Evolutionary conservation across 2,888 invertebrate genomes (phyloP).

Genomic region (Xylota sylvarum): DNA sequence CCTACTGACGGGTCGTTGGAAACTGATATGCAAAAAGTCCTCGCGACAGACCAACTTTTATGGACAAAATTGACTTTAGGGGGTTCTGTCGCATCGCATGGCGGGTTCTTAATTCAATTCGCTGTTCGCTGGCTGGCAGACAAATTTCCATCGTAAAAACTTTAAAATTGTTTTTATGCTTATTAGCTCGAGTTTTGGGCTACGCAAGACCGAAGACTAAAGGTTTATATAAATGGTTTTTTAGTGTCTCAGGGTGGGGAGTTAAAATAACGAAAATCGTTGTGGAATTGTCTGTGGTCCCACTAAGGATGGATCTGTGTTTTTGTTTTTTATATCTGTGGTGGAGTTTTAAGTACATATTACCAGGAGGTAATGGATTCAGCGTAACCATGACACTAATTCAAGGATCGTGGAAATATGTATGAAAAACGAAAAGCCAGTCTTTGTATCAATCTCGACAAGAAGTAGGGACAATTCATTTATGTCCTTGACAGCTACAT

Average conservation of each 20-base stretch:
- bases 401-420: no score
- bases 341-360: no score
- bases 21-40: constrained; percentile 63
- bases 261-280: background rate
- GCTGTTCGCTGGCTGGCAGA: constrained; percentile 3
- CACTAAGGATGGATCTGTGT: no score
- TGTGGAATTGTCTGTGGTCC: background rate
- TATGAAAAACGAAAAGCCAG: no score
- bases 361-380: no score
- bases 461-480: no score
- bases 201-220: background rate
- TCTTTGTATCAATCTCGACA: no score
- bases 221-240: background rate
- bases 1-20: constrained; percentile 42
- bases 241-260: background rate
- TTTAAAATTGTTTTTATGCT: constrained; percentile 45
- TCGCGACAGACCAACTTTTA: constrained; percentile 33
- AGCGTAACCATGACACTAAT: no score
- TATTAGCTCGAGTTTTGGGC: constrained; percentile 29
- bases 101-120: constrained; percentile 46
- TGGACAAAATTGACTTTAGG: constrained; percentile 41
- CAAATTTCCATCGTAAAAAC: constrained; percentile 46
- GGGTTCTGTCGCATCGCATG: constrained; percentile 24
- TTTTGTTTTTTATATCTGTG: no score
- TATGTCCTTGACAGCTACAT: no score